Conservation (phyloP, 2,113 vertebrate genomes). For the Isichthys henryi region DNA sequence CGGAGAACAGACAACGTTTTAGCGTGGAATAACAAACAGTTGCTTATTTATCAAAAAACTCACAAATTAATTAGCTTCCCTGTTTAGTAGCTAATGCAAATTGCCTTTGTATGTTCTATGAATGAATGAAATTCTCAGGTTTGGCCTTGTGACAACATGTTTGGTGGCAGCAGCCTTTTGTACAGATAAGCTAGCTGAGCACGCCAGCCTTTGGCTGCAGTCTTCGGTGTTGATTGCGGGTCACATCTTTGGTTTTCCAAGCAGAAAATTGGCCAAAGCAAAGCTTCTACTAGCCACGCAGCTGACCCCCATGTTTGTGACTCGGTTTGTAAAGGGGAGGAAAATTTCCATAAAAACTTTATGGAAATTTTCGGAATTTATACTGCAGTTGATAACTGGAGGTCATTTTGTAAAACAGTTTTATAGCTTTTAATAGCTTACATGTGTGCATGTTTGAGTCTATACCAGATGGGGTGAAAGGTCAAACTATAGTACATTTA, state of each 20-base stretch:
- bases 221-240: background rate
- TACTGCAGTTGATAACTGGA: background rate
- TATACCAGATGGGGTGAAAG: no score
- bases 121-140: background rate
- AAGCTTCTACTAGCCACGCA: background rate
- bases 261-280: background rate
- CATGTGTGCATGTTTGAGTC: no score
- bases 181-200: background rate
- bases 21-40: background rate
- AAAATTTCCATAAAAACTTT: background rate
- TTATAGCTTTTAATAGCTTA: background rate
- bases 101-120: background rate
- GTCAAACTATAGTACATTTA: no score
- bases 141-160: background rate
- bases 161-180: background rate
- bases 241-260: background rate
- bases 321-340: background rate
- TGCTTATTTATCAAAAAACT: background rate
- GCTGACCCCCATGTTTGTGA: background rate
- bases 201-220: background rate
- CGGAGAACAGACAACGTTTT: background rate
- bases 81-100: background rate
- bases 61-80: background rate
- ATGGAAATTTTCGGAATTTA: background rate
- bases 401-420: background rate